Conservation (phyloP, 2,797 vertebrate genomes). For the Champsocephalus esox region DNA sequence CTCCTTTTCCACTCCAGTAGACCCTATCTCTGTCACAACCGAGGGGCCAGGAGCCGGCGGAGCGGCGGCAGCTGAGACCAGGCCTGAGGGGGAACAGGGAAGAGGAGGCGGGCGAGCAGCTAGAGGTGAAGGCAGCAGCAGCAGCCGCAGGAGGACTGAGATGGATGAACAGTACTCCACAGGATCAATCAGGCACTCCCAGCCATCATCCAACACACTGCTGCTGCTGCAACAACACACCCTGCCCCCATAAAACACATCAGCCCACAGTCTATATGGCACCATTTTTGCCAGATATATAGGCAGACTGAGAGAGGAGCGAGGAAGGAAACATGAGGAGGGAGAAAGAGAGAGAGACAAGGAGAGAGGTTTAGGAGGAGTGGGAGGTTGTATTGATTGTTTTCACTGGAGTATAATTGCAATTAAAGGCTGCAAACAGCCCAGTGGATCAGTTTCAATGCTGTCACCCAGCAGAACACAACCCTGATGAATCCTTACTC, state of each 20-base stretch:
- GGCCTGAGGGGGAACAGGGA: constrained; percentile 6
- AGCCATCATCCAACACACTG: constrained; percentile 67
- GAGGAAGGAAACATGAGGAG: constrained; percentile 27
- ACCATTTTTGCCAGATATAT: constrained; percentile 40
- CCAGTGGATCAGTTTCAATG: constrained; percentile 74
- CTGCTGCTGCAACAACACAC: constrained; percentile 32
- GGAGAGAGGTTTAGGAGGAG: background rate
- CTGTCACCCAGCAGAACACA: constrained; percentile 67
- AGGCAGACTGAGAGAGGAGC: constrained; percentile 17
- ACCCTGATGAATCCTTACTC: constrained; percentile 57
- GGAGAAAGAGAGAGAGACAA: constrained; percentile 8
- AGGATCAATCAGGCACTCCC: constrained; percentile 76
- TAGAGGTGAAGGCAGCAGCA: constrained; percentile 59
- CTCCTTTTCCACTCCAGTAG: constrained; percentile 69
- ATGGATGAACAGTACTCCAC: constrained; percentile 71
- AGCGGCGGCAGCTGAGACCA: constrained; percentile 61
- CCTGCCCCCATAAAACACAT: constrained; percentile 41
- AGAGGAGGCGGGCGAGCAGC: constrained; percentile 29
- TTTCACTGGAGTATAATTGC: constrained; percentile 83
- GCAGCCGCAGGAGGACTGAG: constrained; percentile 61
- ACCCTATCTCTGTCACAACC: constrained; percentile 53
- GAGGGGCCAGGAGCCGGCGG: constrained; percentile 48
- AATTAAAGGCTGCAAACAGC: constrained; percentile 83
- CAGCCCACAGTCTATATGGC: constrained; percentile 19
- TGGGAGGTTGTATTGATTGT: constrained; percentile 77